phyloP scores from a whole-genome alignment of 2,888 invertebrate genomes.

The Ephialtes manifestator region DNA sequence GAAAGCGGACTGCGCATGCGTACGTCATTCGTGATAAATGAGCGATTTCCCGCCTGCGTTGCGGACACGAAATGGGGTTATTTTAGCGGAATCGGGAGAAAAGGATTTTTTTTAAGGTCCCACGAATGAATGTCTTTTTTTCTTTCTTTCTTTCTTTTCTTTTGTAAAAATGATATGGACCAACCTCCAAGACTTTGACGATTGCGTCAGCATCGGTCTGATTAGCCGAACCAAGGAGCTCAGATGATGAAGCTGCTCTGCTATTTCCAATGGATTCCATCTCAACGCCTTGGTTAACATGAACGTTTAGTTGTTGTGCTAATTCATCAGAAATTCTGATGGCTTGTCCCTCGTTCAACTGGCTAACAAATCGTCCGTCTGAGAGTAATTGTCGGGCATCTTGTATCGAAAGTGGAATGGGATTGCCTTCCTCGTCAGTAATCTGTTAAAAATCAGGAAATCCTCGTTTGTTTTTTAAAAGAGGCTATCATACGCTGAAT shows the following conservation, averaged over 20 bases:
- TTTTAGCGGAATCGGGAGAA: too few relatives aligned
- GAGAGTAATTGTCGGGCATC: slow-evolving; percentile 90
- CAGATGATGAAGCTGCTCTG: slow-evolving; percentile 37
- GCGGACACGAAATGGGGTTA: too few relatives aligned
- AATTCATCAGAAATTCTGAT: slow-evolving; percentile 84
- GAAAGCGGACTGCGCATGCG: too few relatives aligned
- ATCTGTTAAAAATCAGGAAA: slow-evolving; percentile 85
- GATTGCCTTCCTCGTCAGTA: slow-evolving; percentile 90
- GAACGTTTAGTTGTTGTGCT: slow-evolving; percentile 86
- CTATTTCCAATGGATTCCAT: slow-evolving; percentile 74
- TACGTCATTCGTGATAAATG: too few relatives aligned
- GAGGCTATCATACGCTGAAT: background rate
- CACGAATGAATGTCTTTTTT: too few relatives aligned
- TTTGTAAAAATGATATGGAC: background rate
- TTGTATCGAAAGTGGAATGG: slow-evolving; percentile 90
- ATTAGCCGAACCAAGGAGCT: slow-evolving; percentile 67
- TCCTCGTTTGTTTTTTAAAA: background rate
- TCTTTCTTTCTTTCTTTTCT: too few relatives aligned
- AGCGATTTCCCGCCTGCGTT: too few relatives aligned
- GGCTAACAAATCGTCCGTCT: slow-evolving; percentile 86
- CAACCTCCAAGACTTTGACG: slow-evolving; percentile 80
- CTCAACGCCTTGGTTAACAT: slow-evolving; percentile 83
- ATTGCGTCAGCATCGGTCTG: slow-evolving; percentile 79
- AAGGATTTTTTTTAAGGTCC: too few relatives aligned
- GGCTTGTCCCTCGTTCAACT: slow-evolving; percentile 81